Percentiles rank a stretch among this genome's conserved stretches.
phyloP scores from a whole-genome alignment of 2,797 vertebrate genomes.

The Sternarchorhynchus goeldii region DNA sequence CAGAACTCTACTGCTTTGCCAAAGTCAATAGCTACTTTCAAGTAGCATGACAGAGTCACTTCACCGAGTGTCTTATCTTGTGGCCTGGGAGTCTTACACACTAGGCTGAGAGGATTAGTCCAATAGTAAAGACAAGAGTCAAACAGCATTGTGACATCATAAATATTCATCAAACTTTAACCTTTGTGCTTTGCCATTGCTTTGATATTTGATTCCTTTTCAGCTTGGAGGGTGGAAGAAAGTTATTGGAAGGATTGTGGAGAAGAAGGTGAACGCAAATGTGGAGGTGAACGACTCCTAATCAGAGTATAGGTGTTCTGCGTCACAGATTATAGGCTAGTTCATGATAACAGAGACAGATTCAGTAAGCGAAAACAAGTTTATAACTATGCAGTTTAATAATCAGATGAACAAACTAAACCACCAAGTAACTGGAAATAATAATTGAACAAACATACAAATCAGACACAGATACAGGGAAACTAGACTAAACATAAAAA shows the following conservation, averaged over 20 bases:
- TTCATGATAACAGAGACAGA: too few species aligned
- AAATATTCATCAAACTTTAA: slow-evolving; percentile 39
- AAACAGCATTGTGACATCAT: slow-evolving; percentile 15
- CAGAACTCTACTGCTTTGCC: slow-evolving; percentile 21
- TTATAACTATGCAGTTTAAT: too few species aligned
- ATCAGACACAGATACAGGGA: too few species aligned
- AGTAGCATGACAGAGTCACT: slow-evolving; percentile 20
- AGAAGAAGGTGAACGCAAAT: too few species aligned
- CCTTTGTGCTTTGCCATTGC: slow-evolving; percentile 19
- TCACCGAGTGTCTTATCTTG: slow-evolving; percentile 30
- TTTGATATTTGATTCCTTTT: slow-evolving; percentile 33
- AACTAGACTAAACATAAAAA: too few species aligned
- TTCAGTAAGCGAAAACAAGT: too few species aligned
- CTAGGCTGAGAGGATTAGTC: slow-evolving; percentile 39
- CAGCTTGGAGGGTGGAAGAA: background rate
- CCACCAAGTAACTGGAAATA: too few species aligned
- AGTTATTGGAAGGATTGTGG: background rate
- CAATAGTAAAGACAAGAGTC: slow-evolving; percentile 38
- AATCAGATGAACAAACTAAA: too few species aligned
- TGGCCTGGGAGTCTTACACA: slow-evolving; percentile 25
- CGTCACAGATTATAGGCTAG: too few species aligned
- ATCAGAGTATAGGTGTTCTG: too few species aligned
- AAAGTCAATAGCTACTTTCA: slow-evolving; percentile 42
- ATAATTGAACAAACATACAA: too few species aligned
- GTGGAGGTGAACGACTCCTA: too few species aligned